phyloP scores from a whole-genome alignment of 2,888 invertebrate genomes.

The Drosophila neonasuta region DNA sequence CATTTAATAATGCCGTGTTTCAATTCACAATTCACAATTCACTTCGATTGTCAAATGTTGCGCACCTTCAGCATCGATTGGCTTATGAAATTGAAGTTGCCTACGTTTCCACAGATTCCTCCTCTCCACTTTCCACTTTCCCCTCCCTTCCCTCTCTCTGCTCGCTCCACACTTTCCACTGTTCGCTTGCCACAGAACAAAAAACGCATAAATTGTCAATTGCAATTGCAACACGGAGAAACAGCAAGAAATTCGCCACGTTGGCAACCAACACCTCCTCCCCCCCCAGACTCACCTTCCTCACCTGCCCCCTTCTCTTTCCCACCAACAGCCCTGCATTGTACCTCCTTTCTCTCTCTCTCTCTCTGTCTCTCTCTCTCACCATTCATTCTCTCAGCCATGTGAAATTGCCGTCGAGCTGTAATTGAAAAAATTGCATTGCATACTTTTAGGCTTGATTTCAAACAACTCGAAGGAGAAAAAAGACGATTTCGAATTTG shows the following conservation, averaged over 20 bases:
- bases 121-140: too few species aligned
- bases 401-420: conserved; percentile 10
- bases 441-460: conserved; percentile 34
- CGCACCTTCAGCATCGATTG: neutral
- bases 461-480: neutral
- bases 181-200: neutral
- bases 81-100: neutral
- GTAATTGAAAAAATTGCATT: conserved; percentile 33
- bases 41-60: neutral
- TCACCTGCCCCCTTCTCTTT: too few species aligned
- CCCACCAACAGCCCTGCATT: neutral
- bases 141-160: neutral
- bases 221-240: conserved; percentile 14
- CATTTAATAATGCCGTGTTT: neutral
- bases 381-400: neutral
- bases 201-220: conserved; percentile 17
- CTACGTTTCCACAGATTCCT: neutral
- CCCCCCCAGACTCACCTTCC: neutral
- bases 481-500: too few species aligned
- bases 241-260: conserved; percentile 11
- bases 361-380: neutral
- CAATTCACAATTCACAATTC: neutral
- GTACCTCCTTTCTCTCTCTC: neutral
- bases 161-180: neutral
- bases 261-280: neutral